Evolutionary conservation across 2,888 invertebrate genomes (phyloP).

Genomic region (Hydropsyche betteni): DNA sequence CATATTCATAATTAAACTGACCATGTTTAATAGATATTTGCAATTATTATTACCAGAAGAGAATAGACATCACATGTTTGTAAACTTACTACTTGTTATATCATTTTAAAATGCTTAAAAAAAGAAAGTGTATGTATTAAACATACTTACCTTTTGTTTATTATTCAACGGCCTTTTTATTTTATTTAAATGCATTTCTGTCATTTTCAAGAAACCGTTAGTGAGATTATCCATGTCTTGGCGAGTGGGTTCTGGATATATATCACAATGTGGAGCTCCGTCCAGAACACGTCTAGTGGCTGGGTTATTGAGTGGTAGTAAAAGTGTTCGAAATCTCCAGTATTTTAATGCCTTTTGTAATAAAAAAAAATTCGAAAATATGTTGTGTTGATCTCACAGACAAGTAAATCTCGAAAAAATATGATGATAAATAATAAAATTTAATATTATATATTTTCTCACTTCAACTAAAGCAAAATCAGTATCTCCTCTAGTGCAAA

Average conservation of each 20-base stretch:
- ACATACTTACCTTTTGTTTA: slow-evolving; percentile 77
- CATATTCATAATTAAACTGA: too few relatives aligned
- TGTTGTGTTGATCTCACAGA: background rate
- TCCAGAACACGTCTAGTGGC: slow-evolving; percentile 83
- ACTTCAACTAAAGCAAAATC: slow-evolving; percentile 90
- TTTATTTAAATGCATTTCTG: slow-evolving; percentile 88
- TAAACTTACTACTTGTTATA: too few relatives aligned
- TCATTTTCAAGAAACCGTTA: slow-evolving; percentile 82
- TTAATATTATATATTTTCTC: slow-evolving; percentile 51
- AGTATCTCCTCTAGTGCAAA: slow-evolving; percentile 92
- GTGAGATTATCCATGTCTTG: slow-evolving; percentile 73
- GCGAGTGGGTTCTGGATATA: slow-evolving; percentile 75
- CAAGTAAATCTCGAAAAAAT: background rate
- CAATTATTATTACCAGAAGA: too few relatives aligned
- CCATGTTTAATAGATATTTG: too few relatives aligned
- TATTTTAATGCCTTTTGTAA: slow-evolving; percentile 78
- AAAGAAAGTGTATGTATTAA: too few relatives aligned
- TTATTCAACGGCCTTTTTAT: slow-evolving; percentile 78
- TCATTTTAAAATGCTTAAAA: too few relatives aligned
- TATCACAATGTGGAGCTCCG: slow-evolving; percentile 78
- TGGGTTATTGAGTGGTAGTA: slow-evolving; percentile 83
- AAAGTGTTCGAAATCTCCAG: slow-evolving; percentile 90
- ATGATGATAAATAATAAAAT: background rate
- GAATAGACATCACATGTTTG: too few relatives aligned
- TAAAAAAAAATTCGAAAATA: slow-evolving; percentile 49